These are phyloP conservation scores for Caradrina kadenii DNA, from an alignment of 2,888 invertebrate genomes.

Conservation along the genomic window DNA sequence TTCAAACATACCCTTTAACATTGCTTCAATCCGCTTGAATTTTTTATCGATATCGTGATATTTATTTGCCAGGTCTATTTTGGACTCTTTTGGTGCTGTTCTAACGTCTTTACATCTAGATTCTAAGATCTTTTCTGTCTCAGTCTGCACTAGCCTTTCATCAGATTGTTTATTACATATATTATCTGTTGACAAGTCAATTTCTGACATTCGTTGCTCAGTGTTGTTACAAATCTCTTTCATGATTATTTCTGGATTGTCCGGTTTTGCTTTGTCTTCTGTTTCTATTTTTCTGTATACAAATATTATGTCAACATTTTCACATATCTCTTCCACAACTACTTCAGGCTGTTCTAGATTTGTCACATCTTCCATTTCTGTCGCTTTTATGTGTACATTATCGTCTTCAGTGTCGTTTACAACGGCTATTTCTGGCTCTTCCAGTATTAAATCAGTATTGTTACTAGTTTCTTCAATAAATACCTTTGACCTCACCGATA, in stretches of 20 bases:
- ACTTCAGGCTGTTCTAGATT: background rate
- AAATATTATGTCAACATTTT: background rate
- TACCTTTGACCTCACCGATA: background rate
- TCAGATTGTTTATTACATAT: background rate
- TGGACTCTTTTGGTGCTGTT: background rate
- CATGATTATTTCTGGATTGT: too few relatives aligned
- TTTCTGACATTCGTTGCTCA: too few relatives aligned
- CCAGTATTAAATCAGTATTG: background rate
- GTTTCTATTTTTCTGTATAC: too few relatives aligned
- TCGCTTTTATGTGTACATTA: background rate
- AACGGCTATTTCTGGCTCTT: background rate
- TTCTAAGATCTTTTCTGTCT: background rate
- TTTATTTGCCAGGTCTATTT: background rate
- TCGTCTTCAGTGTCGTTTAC: background rate
- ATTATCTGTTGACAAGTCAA: background rate
- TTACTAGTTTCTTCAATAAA: background rate
- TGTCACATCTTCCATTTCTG: background rate
- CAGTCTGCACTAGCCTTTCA: background rate
- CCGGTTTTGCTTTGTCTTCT: too few relatives aligned
- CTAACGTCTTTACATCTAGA: background rate
- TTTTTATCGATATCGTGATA: constrained; percentile 18
- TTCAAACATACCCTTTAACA: constrained; percentile 19
- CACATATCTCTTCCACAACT: background rate
- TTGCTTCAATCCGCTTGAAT: constrained; percentile 33
- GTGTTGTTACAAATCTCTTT: too few relatives aligned